Percentiles rank a stretch among this genome's conserved stretches.
These are phyloP conservation scores for Thysanoteuthis rhombus DNA, from an alignment of 2,888 invertebrate species.

Conservation along the genomic window DNA sequence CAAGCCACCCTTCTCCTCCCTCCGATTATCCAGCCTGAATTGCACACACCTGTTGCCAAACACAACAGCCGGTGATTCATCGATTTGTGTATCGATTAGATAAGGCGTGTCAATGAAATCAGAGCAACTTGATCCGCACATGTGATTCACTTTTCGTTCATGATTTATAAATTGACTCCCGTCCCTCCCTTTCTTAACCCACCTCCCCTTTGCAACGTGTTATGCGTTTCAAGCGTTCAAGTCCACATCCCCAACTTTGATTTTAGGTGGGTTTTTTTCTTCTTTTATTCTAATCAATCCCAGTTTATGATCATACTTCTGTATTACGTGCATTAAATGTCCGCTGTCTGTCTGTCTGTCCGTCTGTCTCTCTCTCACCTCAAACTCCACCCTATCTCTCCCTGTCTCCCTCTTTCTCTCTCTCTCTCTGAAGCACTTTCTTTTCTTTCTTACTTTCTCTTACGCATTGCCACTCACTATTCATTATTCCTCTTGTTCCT, in stretches of 20 bases:
- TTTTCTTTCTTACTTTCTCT: no score
- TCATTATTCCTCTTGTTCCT: no score
- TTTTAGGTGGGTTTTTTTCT: background rate
- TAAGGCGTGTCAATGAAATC: background rate
- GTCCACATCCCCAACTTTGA: background rate
- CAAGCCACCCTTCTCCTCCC: background rate
- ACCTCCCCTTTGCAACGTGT: background rate
- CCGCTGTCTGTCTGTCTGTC: no score
- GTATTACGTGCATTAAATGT: background rate
- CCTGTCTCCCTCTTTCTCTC: background rate
- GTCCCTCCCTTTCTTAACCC: background rate
- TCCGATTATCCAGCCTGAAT: background rate
- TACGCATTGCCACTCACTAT: no score
- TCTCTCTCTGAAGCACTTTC: no score
- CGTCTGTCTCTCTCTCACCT: background rate
- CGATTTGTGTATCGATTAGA: background rate
- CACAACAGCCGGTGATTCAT: background rate
- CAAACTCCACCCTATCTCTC: no score
- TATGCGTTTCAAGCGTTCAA: background rate
- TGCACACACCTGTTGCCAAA: background rate
- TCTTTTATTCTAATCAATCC: background rate
- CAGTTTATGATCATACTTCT: background rate
- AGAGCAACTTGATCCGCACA: background rate
- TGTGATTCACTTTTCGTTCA: background rate
- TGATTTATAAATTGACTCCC: background rate